Conservation (phyloP, 2,888 invertebrate species). For the Anodontia alba region DNA sequence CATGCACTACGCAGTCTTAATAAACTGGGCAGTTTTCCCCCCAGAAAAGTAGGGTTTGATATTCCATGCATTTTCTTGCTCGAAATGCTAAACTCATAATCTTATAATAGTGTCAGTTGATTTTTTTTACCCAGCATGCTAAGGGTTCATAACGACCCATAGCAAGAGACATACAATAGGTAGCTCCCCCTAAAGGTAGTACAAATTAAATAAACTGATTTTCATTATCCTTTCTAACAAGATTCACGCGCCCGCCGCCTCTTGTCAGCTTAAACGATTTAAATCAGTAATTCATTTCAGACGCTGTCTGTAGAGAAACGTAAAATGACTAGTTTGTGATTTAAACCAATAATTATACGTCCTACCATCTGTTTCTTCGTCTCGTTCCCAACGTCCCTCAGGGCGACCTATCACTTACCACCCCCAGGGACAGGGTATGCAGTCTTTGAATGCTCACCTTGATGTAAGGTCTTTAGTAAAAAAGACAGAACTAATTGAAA, state of each 20-base stretch:
- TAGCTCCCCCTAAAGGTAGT: conserved; percentile 30
- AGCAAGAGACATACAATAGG: not conserved
- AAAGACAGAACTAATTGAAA: not conserved
- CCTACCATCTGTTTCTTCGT: conserved; percentile 57
- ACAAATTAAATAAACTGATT: conserved; percentile 63
- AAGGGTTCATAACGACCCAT: conserved; percentile 44
- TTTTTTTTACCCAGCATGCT: too few species aligned
- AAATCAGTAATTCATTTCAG: conserved; percentile 56
- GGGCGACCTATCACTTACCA: conserved; percentile 55
- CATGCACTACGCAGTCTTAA: too few species aligned
- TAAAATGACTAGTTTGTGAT: conserved; percentile 31
- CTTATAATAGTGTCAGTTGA: too few species aligned
- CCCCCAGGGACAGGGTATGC: conserved; percentile 30
- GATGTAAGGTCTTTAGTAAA: conserved; percentile 17
- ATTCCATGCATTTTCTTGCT: too few species aligned
- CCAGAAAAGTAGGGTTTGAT: too few species aligned
- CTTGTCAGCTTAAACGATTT: conserved; percentile 55
- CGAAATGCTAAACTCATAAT: too few species aligned
- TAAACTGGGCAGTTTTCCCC: too few species aligned
- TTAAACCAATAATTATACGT: conserved; percentile 55
- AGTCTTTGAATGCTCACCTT: not conserved
- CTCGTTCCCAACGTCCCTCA: conserved; percentile 44
- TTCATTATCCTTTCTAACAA: conserved; percentile 49
- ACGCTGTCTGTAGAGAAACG: conserved; percentile 44
- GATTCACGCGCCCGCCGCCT: conserved; percentile 57